Percentiles rank a stretch among this genome's conserved stretches.
Conservation (phyloP, 2,113 vertebrate genomes). For the Brevimyrus niger region DNA sequence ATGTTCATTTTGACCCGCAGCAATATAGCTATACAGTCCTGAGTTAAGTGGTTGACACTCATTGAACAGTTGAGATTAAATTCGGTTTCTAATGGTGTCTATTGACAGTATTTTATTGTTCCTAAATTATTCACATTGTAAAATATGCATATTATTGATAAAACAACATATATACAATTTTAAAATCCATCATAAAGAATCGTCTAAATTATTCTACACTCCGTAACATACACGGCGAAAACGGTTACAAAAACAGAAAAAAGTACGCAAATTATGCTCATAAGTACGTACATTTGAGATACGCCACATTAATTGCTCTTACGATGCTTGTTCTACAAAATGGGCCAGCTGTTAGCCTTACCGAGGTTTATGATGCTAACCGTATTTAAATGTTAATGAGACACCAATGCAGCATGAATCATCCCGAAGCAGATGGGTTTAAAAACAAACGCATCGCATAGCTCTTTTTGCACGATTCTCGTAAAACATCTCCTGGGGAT, state of each 20-base stretch:
- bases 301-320: neutral
- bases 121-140: neutral
- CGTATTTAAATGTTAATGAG: neutral
- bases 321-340: neutral
- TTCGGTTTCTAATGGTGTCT: neutral
- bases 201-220: neutral
- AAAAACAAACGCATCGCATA: neutral
- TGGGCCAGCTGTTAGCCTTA: neutral
- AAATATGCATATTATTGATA: neutral
- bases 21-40: neutral
- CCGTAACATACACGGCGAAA: neutral
- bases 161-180: neutral
- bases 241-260: neutral
- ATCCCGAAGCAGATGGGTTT: neutral
- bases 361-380: neutral
- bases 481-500: neutral
- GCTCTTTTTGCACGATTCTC: neutral
- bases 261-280: neutral
- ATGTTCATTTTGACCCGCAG: neutral
- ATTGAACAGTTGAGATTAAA: neutral
- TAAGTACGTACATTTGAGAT: neutral
- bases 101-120: neutral
- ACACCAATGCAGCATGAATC: neutral
- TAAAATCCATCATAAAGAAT: neutral
- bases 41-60: neutral